phyloP scores from a whole-genome alignment of 2,113 vertebrate species.

The Macquaria ambigua region DNA sequence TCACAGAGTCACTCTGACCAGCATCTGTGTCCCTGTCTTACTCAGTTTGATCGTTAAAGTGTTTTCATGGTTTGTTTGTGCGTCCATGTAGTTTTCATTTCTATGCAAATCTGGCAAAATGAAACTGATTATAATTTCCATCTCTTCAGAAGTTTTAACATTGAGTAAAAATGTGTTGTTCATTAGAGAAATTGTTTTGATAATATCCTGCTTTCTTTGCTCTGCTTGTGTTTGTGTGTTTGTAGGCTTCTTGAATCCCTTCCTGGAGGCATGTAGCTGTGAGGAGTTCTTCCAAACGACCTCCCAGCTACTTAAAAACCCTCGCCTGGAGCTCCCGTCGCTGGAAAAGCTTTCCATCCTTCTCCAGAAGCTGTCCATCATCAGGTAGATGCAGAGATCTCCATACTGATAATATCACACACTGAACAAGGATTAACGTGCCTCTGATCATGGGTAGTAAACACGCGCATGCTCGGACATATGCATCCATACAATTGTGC shows the following conservation, averaged over 20 bases:
- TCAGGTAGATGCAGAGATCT: constrained; percentile 83
- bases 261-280: constrained; percentile 90
- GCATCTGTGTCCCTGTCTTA: constrained; percentile 65
- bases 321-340: constrained; percentile 84
- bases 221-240: constrained; percentile 31
- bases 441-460: background rate
- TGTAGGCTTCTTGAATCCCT: constrained; percentile 82
- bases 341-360: constrained; percentile 92
- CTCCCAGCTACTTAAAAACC: constrained; percentile 86
- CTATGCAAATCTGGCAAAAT: constrained; percentile 34
- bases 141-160: constrained; percentile 39
- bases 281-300: constrained; percentile 88
- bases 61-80: constrained; percentile 51
- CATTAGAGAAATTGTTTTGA: constrained; percentile 22
- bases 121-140: constrained; percentile 20
- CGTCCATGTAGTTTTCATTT: constrained; percentile 44
- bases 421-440: background rate
- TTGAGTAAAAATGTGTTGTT: constrained; percentile 32
- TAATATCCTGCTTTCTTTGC: constrained; percentile 25
- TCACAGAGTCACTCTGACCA: constrained; percentile 44
- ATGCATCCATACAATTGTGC: background rate
- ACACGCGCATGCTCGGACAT: background rate
- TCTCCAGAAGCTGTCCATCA: constrained; percentile 93
- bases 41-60: constrained; percentile 44
- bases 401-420: background rate